phyloP scores from a whole-genome alignment of 2,113 vertebrate genomes.

The Zingel zingel region DNA sequence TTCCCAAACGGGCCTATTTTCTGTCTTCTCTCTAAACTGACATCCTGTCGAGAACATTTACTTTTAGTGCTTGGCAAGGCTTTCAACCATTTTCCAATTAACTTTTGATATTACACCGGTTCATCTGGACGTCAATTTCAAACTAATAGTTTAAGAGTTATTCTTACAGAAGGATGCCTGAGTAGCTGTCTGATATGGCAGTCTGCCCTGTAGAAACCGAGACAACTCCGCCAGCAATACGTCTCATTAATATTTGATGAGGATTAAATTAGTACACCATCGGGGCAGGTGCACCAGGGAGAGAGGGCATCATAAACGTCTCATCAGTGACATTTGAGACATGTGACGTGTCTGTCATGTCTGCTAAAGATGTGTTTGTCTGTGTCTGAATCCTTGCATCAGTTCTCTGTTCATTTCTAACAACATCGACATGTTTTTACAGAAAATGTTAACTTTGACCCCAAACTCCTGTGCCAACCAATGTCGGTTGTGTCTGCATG shows the following conservation, averaged over 20 bases:
- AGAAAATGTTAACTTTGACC: too few relatives aligned
- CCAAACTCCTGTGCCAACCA: too few relatives aligned
- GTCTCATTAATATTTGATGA: slow-evolving; percentile 75
- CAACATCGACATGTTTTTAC: too few relatives aligned
- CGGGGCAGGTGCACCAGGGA: slow-evolving; percentile 7
- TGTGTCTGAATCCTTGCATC: background rate
- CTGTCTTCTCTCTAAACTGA: background rate
- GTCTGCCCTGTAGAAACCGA: slow-evolving; percentile 41
- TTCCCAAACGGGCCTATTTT: slow-evolving; percentile 10
- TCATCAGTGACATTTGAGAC: slow-evolving; percentile 45
- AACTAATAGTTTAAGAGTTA: slow-evolving; percentile 44
- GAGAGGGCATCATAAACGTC: slow-evolving; percentile 23
- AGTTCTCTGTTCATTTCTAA: background rate
- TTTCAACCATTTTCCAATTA: slow-evolving; percentile 7
- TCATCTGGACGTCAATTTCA: background rate
- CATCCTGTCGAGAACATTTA: background rate
- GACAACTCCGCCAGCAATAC: slow-evolving; percentile 39
- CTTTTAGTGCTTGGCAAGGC: slow-evolving; percentile 2
- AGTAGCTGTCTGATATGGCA: background rate
- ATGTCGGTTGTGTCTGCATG: too few relatives aligned
- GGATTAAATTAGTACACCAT: slow-evolving; percentile 49
- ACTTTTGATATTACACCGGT: background rate
- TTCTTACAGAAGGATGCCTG: slow-evolving; percentile 20
- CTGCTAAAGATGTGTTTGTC: background rate
- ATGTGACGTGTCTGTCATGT: background rate